Evolutionary conservation across 2,888 invertebrate genomes (phyloP).

Genomic region (Anthophora plumipes): DNA sequence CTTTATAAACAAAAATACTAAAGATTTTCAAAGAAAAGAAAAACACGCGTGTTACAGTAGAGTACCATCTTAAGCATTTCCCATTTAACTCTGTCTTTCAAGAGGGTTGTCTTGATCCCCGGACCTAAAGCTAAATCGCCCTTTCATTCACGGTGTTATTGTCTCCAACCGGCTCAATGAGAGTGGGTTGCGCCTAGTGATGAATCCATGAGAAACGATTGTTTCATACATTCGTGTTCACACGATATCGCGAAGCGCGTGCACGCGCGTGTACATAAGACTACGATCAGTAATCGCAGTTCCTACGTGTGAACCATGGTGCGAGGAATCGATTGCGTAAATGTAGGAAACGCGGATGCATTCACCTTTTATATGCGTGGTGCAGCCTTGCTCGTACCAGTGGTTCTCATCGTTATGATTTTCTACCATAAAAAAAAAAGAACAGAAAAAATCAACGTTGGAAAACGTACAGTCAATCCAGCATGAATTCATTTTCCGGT

Average conservation of each 20-base stretch:
- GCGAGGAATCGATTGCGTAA: conserved; percentile 80
- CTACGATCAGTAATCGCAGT: conserved; percentile 57
- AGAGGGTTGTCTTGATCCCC: neutral
- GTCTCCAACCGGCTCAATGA: conserved; percentile 68
- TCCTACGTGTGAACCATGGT: conserved; percentile 71
- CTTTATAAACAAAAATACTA: too few species aligned
- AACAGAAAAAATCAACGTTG: neutral
- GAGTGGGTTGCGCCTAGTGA: conserved; percentile 63
- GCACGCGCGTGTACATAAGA: conserved; percentile 32
- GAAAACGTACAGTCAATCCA: neutral
- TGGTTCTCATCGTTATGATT: conserved; percentile 69
- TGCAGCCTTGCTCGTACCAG: conserved; percentile 78
- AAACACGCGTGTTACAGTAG: too few species aligned
- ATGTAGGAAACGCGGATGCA: conserved; percentile 83
- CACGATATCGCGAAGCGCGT: conserved; percentile 56
- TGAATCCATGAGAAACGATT: conserved; percentile 70
- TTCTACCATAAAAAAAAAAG: too few species aligned
- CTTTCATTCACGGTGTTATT: conserved; percentile 71
- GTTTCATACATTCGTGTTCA: conserved; percentile 67
- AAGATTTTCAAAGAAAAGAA: too few species aligned
- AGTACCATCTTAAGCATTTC: too few species aligned
- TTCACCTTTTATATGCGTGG: conserved; percentile 78
- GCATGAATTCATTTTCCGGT: neutral
- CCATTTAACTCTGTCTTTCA: too few species aligned
- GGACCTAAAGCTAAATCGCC: conserved; percentile 28